phyloP scores from a whole-genome alignment of 2,888 invertebrate species.

The Ochropleura plecta region DNA sequence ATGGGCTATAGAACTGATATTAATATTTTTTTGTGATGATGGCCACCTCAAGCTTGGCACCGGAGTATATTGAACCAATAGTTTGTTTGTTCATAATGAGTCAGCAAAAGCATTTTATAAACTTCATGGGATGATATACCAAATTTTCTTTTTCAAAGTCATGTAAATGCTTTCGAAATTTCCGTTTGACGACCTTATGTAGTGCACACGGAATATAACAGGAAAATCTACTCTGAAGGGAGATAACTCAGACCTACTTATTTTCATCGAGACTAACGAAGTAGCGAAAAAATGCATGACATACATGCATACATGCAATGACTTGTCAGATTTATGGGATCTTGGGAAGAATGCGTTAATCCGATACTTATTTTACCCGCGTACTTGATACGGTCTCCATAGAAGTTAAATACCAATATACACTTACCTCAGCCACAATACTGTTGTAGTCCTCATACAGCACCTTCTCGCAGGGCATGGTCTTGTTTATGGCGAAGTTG shows the following conservation, averaged over 20 bases:
- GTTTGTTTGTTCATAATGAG: slow-evolving; percentile 20
- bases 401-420: not conserved
- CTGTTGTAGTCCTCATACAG: slow-evolving; percentile 91
- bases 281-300: no score
- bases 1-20: slow-evolving; percentile 11
- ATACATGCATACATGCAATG: no score
- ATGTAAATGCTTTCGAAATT: not conserved
- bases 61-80: not conserved
- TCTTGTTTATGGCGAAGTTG: slow-evolving; percentile 76
- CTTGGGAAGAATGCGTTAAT: not conserved
- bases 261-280: not conserved
- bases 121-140: not conserved
- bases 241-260: no score
- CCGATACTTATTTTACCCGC: no score
- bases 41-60: not conserved
- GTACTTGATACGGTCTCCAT: not conserved
- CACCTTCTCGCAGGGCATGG: slow-evolving; percentile 87
- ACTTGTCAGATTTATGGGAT: not conserved
- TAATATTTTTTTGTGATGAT: not conserved
- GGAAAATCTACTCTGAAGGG: not conserved
- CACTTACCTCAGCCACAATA: slow-evolving; percentile 91
- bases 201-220: not conserved
- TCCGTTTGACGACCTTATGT: no score
- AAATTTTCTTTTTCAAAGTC: not conserved
- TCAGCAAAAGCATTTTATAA: not conserved